Evolutionary conservation across 2,113 vertebrate genomes (phyloP).

Genomic region (Dasyornis broadbenti): DNA sequence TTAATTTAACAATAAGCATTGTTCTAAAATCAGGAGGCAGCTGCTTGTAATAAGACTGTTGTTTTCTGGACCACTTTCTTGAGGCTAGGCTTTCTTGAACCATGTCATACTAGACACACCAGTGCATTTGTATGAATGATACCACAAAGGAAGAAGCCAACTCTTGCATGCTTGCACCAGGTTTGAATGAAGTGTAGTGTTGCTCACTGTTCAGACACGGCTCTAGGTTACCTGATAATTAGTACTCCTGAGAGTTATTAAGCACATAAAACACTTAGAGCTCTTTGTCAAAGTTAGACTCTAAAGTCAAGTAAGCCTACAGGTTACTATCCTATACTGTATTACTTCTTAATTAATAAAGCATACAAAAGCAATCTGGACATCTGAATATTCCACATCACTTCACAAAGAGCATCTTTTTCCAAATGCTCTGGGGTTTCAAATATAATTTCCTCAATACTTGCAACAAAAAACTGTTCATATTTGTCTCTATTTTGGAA

Average conservation of each 20-base stretch:
- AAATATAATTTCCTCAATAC: background rate
- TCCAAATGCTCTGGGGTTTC: background rate
- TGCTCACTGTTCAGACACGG: background rate
- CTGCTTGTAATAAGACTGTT: background rate
- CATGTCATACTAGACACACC: background rate
- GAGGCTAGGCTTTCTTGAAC: background rate
- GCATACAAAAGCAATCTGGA: background rate
- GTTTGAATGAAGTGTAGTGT: background rate
- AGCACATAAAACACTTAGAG: background rate
- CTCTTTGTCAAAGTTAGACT: background rate
- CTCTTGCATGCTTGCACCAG: background rate
- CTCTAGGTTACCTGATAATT: background rate
- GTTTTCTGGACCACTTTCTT: background rate
- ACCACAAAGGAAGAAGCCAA: background rate
- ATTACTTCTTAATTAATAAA: background rate
- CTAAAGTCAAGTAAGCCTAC: background rate
- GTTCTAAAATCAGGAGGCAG: background rate
- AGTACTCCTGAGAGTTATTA: background rate
- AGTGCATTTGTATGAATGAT: background rate
- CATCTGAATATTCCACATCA: background rate
- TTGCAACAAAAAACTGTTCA: background rate
- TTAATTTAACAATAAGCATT: background rate
- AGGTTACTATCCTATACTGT: background rate
- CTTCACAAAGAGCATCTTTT: background rate
- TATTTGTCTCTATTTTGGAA: background rate